Base-by-base conservation (phyloP, 2,113 vertebrate genomes). In the Trematomus loennbergii region DNA sequence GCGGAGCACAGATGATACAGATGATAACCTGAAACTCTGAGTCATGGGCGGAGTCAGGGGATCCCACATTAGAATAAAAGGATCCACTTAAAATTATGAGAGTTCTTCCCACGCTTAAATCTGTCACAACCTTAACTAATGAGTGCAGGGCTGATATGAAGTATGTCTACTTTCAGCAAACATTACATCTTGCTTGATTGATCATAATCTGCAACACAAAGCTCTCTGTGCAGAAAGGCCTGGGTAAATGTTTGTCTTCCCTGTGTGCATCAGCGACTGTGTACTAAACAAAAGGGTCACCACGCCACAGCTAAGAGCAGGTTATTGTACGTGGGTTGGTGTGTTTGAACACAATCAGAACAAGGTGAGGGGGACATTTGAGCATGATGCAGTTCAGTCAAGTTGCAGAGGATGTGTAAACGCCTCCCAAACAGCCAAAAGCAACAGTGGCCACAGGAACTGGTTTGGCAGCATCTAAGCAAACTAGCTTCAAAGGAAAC, bases 401-500 rank as follows among this genome's bases (percentile, higher is more conserved):
- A 67, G 76, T 72, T 77, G 74, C 70, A 49, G 54, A 55, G 3
- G 3, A 55, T 29, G 48, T 25, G 46, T 60, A 29, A 49, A 82
- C 84, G 73, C 82, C 82, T 77, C 89, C 87, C 87, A 54, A 25
- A 49, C 10, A 63, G 61, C 60, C 81, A 81, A 78, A 81, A 71
- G 67, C 15, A 73, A 78, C 66, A 43, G 49, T 57, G n/a, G 76
- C 78, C 66, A 78, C 79, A 73, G 17, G 87, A 93, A 93, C 91
- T 71, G 88, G 91, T 94, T 90, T 76, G 68, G 73, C 83, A 9
- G 65, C 83, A 86, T 92, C 76, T 46, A 4, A 58, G 22, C 78
- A 82, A 83, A 89, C 46, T 40, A 36, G 13, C 29, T 70, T 15
- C 72, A 7, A 61, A 78, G 13, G 5, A n/a, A 9, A 17, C 15